These are phyloP conservation scores for Perizoma flavofasciatum DNA, from an alignment of 2,888 invertebrate genomes.

Conservation along the genomic window DNA sequence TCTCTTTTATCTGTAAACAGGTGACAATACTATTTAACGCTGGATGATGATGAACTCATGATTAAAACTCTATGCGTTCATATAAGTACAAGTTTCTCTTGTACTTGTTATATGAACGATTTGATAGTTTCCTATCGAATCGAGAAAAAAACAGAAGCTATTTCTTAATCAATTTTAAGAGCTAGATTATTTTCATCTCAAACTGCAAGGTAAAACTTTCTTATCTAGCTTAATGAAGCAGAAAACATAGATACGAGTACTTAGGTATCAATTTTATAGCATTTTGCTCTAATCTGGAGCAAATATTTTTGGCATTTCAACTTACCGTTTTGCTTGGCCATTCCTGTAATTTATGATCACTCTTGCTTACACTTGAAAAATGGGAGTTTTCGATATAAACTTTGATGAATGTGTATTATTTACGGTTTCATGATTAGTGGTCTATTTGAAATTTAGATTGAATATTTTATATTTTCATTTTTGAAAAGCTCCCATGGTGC, in stretches of 20 bases:
- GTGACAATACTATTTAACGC: background rate
- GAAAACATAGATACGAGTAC: slow-evolving; percentile 3
- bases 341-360: slow-evolving; percentile 14
- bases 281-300: slow-evolving; percentile 9
- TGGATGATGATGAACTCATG: too few species aligned
- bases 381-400: slow-evolving; percentile 12
- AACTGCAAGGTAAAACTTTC: background rate
- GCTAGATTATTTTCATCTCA: too few species aligned
- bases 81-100: too few species aligned
- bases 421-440: slow-evolving; percentile 22
- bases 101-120: too few species aligned
- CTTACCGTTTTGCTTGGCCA: slow-evolving; percentile 21
- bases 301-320: slow-evolving; percentile 12
- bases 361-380: slow-evolving; percentile 16
- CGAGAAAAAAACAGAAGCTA: too few species aligned
- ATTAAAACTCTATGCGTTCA: too few species aligned
- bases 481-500: background rate
- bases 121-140: too few species aligned
- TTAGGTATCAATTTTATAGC: slow-evolving; percentile 1
- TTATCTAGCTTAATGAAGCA: slow-evolving; percentile 8
- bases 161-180: too few species aligned
- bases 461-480: slow-evolving; percentile 15
- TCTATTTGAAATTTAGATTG: slow-evolving; percentile 3
- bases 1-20: slow-evolving; percentile 39
- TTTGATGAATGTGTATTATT: slow-evolving; percentile 26